Evolutionary conservation across 2,888 invertebrate genomes (phyloP), one percentile per base, ranked within the genome.

Genomic region (Helicoverpa assulta): DNA sequence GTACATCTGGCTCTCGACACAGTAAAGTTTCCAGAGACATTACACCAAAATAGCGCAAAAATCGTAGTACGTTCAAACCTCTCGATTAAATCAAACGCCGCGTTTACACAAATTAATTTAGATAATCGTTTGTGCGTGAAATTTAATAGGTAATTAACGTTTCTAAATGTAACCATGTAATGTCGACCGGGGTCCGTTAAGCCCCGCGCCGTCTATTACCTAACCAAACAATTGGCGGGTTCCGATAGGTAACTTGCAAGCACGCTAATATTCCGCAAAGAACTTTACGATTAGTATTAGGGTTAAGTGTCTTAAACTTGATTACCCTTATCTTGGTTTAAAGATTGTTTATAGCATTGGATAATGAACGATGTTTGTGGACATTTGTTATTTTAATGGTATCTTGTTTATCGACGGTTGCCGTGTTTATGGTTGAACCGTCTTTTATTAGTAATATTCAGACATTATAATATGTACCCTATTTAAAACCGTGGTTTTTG

Each of bases 181-280:
- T 85, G 86, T 79, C 83, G 85, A 70, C 74, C 69, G 78, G 85
- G 87, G 84, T 82, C 84, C 78, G 82, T 85, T 85, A 81, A 80
- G 76, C 83, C 85, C 83, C 73, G 78, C 83, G 81, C 56, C 85
- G 86, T 87, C 89, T 92, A 91, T 91, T 90, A 90, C 93, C 94
- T 94, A 93, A 93, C 87, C 92, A 95, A 95, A 95, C 95, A 94
- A 88, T 93, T 93, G 94, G 93, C 73, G 77, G 76, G 64, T 43
- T 70, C 89, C 85, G 94, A 95, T 94, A 94, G 91, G 89, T 90
- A 91, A 91, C 88, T 90, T 91, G 92, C 91, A 86, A 88, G 89
- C 86, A 82, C 84, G 84, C 79, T 85, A 84, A 84, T 88, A 88
- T 84, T 85, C 84, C 83, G 73, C 84, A 81, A 85, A 87, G 87